These are phyloP conservation scores for Chaetophractus vellerosus DNA, from an alignment of 2,797 vertebrate genomes.

Conservation along the genomic window DNA sequence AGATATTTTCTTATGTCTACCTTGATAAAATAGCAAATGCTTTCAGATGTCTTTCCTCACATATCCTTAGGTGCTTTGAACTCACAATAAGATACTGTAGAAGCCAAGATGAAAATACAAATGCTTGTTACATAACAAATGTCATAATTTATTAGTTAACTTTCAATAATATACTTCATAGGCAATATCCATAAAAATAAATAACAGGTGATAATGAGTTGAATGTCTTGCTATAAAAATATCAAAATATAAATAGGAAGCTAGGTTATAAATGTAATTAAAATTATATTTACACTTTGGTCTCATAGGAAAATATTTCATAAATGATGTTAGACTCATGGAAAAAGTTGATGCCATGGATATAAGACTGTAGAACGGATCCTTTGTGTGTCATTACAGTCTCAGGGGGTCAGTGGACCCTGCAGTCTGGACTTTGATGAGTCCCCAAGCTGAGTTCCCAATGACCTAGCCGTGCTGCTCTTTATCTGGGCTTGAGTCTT, in stretches of 20 bases:
- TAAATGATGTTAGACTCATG: background rate
- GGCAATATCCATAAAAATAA: background rate
- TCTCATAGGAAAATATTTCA: background rate
- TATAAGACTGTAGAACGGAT: too few species aligned
- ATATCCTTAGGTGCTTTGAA: background rate
- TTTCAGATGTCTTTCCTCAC: background rate
- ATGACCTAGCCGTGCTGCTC: background rate
- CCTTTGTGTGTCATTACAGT: too few species aligned
- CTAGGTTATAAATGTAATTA: background rate
- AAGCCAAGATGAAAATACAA: constrained; percentile 23
- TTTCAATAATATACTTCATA: background rate
- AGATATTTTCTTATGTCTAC: background rate
- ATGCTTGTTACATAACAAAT: background rate
- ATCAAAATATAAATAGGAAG: background rate
- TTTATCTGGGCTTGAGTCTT: background rate
- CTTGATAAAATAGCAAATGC: background rate
- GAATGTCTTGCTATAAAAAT: background rate
- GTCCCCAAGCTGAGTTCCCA: background rate
- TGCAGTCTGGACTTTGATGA: background rate
- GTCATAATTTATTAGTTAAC: background rate
- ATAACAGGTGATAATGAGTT: background rate
- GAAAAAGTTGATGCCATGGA: background rate
- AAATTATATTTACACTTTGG: background rate
- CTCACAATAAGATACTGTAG: background rate
- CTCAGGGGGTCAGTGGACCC: background rate